phyloP scores from a whole-genome alignment of 1,140 invertebrate species.

The Monochamus saltuarius region DNA sequence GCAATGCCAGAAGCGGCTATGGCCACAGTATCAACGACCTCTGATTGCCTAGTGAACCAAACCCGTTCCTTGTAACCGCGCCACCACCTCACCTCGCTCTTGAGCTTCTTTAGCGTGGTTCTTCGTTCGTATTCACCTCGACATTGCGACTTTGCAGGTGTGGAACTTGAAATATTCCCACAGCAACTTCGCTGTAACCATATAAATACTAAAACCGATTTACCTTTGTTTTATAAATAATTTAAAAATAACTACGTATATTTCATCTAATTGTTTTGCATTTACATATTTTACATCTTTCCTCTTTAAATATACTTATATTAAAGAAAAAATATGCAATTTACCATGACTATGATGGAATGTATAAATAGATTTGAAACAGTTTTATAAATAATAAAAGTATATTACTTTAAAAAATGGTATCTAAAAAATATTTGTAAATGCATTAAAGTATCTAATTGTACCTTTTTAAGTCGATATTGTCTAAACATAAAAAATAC shows the following conservation, averaged over 20 bases:
- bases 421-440: no score
- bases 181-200: not conserved
- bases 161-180: not conserved
- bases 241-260: not conserved
- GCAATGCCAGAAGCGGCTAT: constrained; percentile 32
- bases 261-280: not conserved
- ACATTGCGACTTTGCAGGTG: not conserved
- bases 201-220: constrained; percentile 1
- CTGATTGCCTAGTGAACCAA: constrained; percentile 53
- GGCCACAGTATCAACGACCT: constrained; percentile 52
- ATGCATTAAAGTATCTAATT: no score
- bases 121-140: not conserved
- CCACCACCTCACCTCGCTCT: constrained; percentile 12
- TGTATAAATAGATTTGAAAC: no score
- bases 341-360: no score
- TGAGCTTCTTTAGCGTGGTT: not conserved
- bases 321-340: no score
- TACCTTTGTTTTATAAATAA: not conserved
- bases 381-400: no score
- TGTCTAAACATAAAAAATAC: no score
- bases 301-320: no score
- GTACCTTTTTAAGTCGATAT: no score
- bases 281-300: not conserved
- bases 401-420: no score
- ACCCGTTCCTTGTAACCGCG: constrained; percentile 40